Conservation (phyloP, 2,113 vertebrate species). For the Ancistrus triradiatus region DNA sequence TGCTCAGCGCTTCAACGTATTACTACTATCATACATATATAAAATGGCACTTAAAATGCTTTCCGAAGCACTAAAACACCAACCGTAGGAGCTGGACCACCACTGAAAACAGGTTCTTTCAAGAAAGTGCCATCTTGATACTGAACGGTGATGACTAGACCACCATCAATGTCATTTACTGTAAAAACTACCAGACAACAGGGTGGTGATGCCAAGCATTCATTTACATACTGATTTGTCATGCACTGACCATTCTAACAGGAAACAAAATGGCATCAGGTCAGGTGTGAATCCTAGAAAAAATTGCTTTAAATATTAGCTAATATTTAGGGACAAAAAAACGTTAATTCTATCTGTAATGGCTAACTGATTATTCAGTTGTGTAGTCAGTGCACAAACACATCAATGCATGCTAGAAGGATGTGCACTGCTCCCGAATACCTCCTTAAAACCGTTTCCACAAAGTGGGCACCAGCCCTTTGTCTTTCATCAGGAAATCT, state of each 20-base stretch:
- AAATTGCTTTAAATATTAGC: constrained; percentile 17
- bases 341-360: not conserved
- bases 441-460: constrained; percentile 18
- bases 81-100: no score
- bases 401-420: constrained; percentile 36
- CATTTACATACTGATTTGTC: constrained; percentile 36
- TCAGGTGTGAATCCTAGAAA: constrained; percentile 27
- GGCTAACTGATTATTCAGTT: constrained; percentile 28
- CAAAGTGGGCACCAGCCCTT: not conserved
- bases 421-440: constrained; percentile 8
- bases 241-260: constrained; percentile 38
- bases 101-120: no score
- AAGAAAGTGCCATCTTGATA: constrained; percentile 28
- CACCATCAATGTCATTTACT: constrained; percentile 31
- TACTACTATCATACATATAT: constrained; percentile 35
- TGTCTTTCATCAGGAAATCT: not conserved
- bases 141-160: constrained; percentile 12
- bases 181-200: constrained; percentile 25
- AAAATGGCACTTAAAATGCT: constrained; percentile 44
- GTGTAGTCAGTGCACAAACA: constrained; percentile 30
- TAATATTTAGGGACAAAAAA: constrained; percentile 28
- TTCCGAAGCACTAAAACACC: constrained; percentile 39
- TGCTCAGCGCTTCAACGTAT: constrained; percentile 32
- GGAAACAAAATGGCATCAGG: constrained; percentile 30
- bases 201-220: constrained; percentile 28